These are phyloP conservation scores for Stenopsyche tienmushanensis DNA, from an alignment of 1,140 invertebrate genomes.

Conservation along the genomic window DNA sequence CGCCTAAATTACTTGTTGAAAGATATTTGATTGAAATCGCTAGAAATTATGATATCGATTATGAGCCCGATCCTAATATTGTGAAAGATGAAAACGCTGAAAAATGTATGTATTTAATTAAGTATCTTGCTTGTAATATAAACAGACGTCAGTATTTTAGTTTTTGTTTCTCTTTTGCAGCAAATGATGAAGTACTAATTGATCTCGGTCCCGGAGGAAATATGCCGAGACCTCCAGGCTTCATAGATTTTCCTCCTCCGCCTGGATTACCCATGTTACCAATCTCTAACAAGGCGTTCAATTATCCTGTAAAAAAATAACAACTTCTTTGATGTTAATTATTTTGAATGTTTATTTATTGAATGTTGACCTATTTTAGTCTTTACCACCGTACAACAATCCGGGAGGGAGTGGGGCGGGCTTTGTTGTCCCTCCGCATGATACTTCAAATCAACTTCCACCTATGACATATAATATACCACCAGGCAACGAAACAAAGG, in stretches of 20 bases:
- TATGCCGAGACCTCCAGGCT: constrained; percentile 71
- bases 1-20: constrained; percentile 94
- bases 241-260: constrained; percentile 73
- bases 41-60: constrained; percentile 89
- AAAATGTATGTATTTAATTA: background rate
- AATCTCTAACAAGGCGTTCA: constrained; percentile 53
- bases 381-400: constrained; percentile 43
- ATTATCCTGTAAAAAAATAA: constrained; percentile 57
- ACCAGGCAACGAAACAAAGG: constrained; percentile 55
- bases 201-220: constrained; percentile 72
- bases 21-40: constrained; percentile 96
- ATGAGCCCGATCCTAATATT: constrained; percentile 89
- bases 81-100: constrained; percentile 76
- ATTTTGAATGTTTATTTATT: constrained; percentile 29
- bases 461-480: constrained; percentile 75
- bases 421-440: constrained; percentile 54
- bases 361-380: constrained; percentile 14
- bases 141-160: background rate
- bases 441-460: constrained; percentile 49
- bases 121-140: background rate
- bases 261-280: constrained; percentile 61
- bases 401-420: constrained; percentile 55
- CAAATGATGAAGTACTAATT: constrained; percentile 74
- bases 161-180: constrained; percentile 12
- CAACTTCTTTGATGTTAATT: constrained; percentile 25